Evolutionary conservation across 1,140 invertebrate genomes (phyloP).

Genomic region (Drosophila oshimai): DNA sequence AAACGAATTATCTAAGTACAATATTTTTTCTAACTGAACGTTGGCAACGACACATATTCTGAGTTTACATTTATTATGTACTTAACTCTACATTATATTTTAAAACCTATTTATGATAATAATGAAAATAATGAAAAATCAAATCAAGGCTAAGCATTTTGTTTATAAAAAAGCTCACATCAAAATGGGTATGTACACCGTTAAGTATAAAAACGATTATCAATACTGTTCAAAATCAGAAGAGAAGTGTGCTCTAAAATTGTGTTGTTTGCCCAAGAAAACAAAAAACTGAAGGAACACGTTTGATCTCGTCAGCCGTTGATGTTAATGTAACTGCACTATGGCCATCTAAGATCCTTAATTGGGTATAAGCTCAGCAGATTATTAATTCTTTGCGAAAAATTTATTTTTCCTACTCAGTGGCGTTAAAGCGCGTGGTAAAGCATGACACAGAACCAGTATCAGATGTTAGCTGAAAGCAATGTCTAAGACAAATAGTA

Average conservation of each 20-base stretch:
- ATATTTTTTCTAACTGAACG: not conserved
- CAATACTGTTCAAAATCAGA: not conserved
- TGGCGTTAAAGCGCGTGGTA: not conserved
- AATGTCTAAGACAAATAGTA: conserved; percentile 37
- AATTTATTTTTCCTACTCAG: no score
- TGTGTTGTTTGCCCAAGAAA: not conserved
- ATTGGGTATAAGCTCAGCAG: not conserved
- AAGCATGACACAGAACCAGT: conserved; percentile 50
- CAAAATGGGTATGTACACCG: not conserved
- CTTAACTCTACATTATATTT: no score
- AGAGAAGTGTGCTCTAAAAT: not conserved
- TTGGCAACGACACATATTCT: not conserved
- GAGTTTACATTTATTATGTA: not conserved
- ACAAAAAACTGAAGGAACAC: not conserved
- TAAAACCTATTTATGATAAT: no score
- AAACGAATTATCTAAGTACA: no score
- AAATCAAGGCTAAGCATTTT: conserved; percentile 2
- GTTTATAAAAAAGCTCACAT: conserved; percentile 1
- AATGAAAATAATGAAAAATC: not conserved
- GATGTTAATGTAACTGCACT: not conserved
- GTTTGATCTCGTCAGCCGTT: not conserved
- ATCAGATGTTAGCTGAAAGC: conserved; percentile 73
- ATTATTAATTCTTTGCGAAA: not conserved
- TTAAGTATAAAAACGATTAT: not conserved
- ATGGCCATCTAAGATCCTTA: not conserved